Evolutionary conservation across 2,888 invertebrate species (phyloP).

Genomic region (Boloria euphrosyne): DNA sequence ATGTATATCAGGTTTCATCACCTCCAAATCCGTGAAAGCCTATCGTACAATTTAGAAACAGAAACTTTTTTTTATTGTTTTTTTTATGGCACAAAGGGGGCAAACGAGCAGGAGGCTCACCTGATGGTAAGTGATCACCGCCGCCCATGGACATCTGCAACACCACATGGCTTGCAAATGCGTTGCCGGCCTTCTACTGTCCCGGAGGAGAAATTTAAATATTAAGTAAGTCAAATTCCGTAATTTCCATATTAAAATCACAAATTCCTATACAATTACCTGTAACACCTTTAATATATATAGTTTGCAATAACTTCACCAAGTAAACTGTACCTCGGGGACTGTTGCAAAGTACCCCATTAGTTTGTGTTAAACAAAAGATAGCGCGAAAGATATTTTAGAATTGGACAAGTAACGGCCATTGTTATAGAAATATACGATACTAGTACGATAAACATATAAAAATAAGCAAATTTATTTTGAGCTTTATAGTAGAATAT

Average conservation of each 20-base stretch:
- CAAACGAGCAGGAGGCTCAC: too few species aligned
- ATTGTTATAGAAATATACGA: slow-evolving; percentile 7
- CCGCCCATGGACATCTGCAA: too few species aligned
- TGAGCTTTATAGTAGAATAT: not conserved
- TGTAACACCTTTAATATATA: not conserved
- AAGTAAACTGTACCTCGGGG: slow-evolving; percentile 7
- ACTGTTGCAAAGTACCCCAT: slow-evolving; percentile 5
- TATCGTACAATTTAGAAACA: too few species aligned
- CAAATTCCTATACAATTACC: not conserved
- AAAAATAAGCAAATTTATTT: not conserved
- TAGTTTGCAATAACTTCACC: slow-evolving; percentile 6
- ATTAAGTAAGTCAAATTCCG: not conserved
- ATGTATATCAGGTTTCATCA: too few species aligned
- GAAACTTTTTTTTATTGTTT: too few species aligned
- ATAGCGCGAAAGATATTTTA: slow-evolving; percentile 10
- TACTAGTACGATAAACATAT: not conserved
- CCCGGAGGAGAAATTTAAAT: too few species aligned
- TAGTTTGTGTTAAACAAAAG: slow-evolving; percentile 18
- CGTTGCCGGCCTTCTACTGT: too few species aligned
- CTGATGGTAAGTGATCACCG: too few species aligned
- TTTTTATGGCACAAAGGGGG: too few species aligned
- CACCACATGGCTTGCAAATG: too few species aligned
- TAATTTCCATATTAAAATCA: not conserved
- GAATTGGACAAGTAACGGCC: slow-evolving; percentile 8
- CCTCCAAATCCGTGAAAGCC: too few species aligned